phyloP scores from a whole-genome alignment of 2,113 vertebrate genomes.

The Psilopsiagon aurifrons region DNA sequence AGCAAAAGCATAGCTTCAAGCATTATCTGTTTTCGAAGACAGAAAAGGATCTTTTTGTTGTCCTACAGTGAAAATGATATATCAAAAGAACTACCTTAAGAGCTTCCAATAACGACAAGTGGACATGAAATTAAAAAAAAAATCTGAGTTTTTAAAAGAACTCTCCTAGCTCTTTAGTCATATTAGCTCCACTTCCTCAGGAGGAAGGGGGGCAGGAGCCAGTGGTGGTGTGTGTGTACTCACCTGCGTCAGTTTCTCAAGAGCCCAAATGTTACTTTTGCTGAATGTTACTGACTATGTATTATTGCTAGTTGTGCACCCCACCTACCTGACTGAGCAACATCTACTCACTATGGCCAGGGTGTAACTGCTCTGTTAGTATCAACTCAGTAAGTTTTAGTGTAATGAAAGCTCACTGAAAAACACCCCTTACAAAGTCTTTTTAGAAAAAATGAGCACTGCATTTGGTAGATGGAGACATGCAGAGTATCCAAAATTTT shows the following conservation, averaged over 20 bases:
- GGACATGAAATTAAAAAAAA: not conserved
- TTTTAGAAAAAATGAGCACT: not conserved
- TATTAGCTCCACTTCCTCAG: not conserved
- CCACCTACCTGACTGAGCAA: not conserved
- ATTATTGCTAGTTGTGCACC: not conserved
- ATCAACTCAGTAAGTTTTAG: not conserved
- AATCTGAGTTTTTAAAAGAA: not conserved
- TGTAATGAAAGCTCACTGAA: not conserved
- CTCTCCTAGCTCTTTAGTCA: fast-evolving
- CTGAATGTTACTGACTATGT: not conserved
- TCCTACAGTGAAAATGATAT: not conserved
- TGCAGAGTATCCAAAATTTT: not conserved
- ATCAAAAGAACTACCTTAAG: not conserved
- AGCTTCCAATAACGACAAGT: not conserved
- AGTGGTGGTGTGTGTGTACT: fast-evolving
- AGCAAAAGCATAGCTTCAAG: not conserved
- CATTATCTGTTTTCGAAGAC: not conserved
- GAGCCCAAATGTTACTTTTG: not conserved
- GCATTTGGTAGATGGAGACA: not conserved
- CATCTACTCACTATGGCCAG: not conserved
- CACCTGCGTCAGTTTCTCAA: fast-evolving
- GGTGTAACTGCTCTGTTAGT: not conserved
- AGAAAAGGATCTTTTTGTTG: not conserved
- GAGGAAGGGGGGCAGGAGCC: not conserved
- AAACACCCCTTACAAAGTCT: not conserved